Base-by-base conservation (phyloP, 2,888 invertebrate genomes). In the Pollenia angustigena region DNA sequence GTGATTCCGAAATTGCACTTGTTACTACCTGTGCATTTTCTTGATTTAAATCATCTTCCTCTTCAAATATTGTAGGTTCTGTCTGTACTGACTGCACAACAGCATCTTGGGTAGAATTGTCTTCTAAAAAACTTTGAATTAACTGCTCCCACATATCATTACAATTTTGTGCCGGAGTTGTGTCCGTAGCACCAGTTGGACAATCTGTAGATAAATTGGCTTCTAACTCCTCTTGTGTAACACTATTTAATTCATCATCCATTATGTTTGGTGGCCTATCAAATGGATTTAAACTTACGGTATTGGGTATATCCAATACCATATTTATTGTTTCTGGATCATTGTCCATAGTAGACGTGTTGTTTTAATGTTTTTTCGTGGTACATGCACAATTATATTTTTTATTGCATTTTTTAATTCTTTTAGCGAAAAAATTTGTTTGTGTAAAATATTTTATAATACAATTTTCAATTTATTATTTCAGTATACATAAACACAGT, bases 81-180 rank as follows among this genome's bases (percentile, higher is more conserved):
- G 58, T 64, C 11, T 60, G n/a, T 40, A 72, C 66, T 14, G 71
- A 14, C 23, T 87, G 72, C 11, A 81, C 44, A 4, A 82, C 44
- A 23, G 69, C 87, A 81, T 87, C 87, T 69, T 87, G 78, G 0
- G 84, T 84, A 2, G 87, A 87, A 11, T 84, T 87, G 48, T 87
- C 87, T 56, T 87, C 87, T 52, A 87, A 58, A 56, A 87, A 78
- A 46, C 87, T 87, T 87, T 87, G 78, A 74, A 87, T 87, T 50
- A 87, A 74, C 44, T 84, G 48, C 23, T 87, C 87, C 84, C 76
- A 84, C 76, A 84, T 87, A 62, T 87, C 58, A 46, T 87, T 72
- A 11, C 76, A 58, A 44, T 56, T 78, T 42, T 78, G 81, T 18
- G 32, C 60, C 4, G 66, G 76, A 9, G 48, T 46, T 46, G 68